These are phyloP conservation scores for Nematostella vectensis DNA, from an alignment of 92 coral and sea anemone genomes.

Conservation along the genomic window DNA sequence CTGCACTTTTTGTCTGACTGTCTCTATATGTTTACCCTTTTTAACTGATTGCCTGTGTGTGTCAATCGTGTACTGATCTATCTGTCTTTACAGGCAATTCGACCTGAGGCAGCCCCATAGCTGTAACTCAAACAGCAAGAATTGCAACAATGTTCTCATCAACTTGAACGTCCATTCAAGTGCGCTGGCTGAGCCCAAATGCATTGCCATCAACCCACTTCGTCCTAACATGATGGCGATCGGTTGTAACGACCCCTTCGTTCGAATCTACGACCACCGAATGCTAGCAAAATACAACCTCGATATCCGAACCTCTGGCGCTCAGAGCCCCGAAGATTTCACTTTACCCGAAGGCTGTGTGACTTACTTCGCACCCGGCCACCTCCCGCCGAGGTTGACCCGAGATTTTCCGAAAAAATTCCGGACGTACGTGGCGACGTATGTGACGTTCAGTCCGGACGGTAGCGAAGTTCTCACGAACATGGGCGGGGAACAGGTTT, in stretches of 20 bases:
- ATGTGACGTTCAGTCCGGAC: slow-evolving; percentile 75
- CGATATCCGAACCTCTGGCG: slow-evolving; percentile 22
- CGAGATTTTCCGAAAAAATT: slow-evolving; percentile 58
- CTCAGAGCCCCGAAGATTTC: slow-evolving; percentile 39
- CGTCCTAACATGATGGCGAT: slow-evolving; percentile 83
- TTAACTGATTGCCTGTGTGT: no score
- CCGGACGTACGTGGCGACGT: slow-evolving; percentile 80
- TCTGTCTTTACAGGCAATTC: slow-evolving; percentile 82
- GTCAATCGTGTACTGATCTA: no score
- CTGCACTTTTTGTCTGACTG: no score
- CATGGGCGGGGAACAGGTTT: slow-evolving; percentile 93
- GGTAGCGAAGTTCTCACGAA: slow-evolving; percentile 85
- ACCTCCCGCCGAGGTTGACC: slow-evolving; percentile 65
- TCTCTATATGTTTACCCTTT: no score
- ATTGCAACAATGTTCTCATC: slow-evolving; percentile 82
- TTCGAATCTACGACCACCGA: slow-evolving; percentile 86
- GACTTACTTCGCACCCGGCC: slow-evolving; percentile 94
- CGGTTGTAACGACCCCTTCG: slow-evolving; percentile 96
- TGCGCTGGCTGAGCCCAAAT: slow-evolving; percentile 87
- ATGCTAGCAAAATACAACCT: slow-evolving; percentile 69
- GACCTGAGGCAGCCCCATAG: slow-evolving; percentile 90
- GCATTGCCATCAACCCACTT: slow-evolving; percentile 85
- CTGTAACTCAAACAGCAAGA: slow-evolving; percentile 78
- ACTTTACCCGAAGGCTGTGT: slow-evolving; percentile 81
- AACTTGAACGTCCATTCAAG: slow-evolving; percentile 70